phyloP scores from a whole-genome alignment of 2,888 invertebrate species.

The Diadegma fenestrale region DNA sequence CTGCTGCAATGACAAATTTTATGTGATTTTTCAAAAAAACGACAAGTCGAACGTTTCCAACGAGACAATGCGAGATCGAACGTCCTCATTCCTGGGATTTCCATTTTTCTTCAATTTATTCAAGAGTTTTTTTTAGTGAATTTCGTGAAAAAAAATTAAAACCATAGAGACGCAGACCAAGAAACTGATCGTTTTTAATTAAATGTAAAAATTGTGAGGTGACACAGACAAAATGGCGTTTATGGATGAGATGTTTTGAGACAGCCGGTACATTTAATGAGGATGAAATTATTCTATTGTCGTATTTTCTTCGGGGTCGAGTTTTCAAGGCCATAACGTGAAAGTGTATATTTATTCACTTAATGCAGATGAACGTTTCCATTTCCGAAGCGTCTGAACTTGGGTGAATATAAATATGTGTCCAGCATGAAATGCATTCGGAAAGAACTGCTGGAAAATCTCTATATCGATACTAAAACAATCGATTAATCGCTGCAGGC shows the following conservation, averaged over 20 bases:
- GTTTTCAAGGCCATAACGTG: conserved; percentile 70
- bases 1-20: too few relatives aligned
- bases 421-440: not conserved
- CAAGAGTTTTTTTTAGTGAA: too few relatives aligned
- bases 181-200: too few relatives aligned
- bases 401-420: conserved; percentile 24
- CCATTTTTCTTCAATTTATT: too few relatives aligned
- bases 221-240: too few relatives aligned
- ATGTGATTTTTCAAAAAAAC: too few relatives aligned
- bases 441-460: not conserved
- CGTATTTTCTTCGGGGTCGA: conserved; percentile 68
- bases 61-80: not conserved
- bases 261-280: not conserved
- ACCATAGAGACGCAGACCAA: too few relatives aligned
- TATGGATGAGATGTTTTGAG: too few relatives aligned
- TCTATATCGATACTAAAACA: conserved; percentile 19
- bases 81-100: not conserved
- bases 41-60: too few relatives aligned
- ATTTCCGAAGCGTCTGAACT: not conserved
- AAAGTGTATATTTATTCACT: conserved; percentile 62
- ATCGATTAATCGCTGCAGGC: conserved; percentile 32
- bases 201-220: too few relatives aligned
- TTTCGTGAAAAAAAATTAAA: too few relatives aligned
- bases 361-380: conserved; percentile 12
- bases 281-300: conserved; percentile 19